Evolutionary conservation across 2,797 vertebrate species (phyloP), one percentile per base, ranked within the genome.

Genomic region (Liparis tanakae): DNA sequence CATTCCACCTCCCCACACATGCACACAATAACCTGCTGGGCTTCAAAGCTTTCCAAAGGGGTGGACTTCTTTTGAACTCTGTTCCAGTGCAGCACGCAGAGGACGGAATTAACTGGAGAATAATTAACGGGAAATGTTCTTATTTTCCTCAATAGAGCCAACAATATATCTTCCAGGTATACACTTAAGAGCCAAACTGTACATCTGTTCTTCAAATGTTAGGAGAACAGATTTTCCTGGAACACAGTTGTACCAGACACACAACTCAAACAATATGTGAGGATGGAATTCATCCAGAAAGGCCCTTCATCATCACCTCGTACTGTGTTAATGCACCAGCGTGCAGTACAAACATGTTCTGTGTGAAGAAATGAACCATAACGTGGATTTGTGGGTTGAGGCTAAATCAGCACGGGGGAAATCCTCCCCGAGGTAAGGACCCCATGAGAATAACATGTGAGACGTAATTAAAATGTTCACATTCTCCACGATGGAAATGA

Each of bases 201-300:
- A 10, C 53, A 72, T 41, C 22, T 70, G 74, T 4, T 18, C 50
- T 10, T 5, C 65, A 72, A 69, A 65, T 72, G 54, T 59, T 43
- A 70, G 30, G 41, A 20, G 62, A 50, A 62, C 33, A 22, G 8
- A 3, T 54, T 72, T 74, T 60, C 63, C 54, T 64, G 61, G 46
- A 63, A 46, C 33, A 18, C 48, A 30, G 2, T 43, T 33, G 25
- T 14, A n/a, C 15, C 58, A 69, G 43, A 57, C 18, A 20, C 10
- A 43, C 25, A 22, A 43, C 57, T 54, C 57, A 58, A 37, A 43
- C 58, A 60, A 41, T 17, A 39, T 39, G 7, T 14, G 46, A 7
- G 54, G 30, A 20, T 5, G 20, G 2, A 60, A 25, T 50, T 10
- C 25, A 22, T 59, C 15, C 58, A 43, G 12, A 54, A 54, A 44